Evolutionary conservation across 2,113 vertebrate genomes (phyloP), one percentile per base, ranked within the genome.

Genomic region (Vicugna pacos): DNA sequence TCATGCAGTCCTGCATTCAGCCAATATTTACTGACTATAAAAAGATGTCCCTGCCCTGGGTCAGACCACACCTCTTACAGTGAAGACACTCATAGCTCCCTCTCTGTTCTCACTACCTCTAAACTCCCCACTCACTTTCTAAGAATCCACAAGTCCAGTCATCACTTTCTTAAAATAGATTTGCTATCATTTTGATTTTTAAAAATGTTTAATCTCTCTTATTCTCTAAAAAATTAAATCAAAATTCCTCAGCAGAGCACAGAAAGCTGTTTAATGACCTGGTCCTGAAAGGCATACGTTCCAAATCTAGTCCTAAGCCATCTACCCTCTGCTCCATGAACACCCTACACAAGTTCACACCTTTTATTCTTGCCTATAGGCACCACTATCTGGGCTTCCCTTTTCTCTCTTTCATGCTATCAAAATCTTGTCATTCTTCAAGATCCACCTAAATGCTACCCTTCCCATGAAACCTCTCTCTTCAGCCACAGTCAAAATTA

Each of bases 301-400:
- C 20, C 30, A 54, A 75, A n/a, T 50, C 28, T 64, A 65, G n/a
- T 17, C 2, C 35, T 30, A 76, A 79, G 28, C 11, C 48, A 67
- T 19, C 75, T 35, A 30, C 65, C 69, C n/a, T 30, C 50, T 16
- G 0, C 14, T 83, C 28, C 48, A 65, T 54, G 11, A 48, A 35
- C 17, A 58, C 12, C 4, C 2, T 32, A 38, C 14, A 26, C 82
- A 75, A 64, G 4, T 42, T 69, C 70, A n/a, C 4, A 50, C 35
- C 56, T 79, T 84, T 89, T 24, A 19, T 8, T 64, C 13, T 46
- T 84, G 54, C 46, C 30, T 24, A 65, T 26, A 17, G 30, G 24
- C 12, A 52, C 3, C n/a, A n/a, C 1, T 3, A n/a, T 19, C 16
- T 8, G 56, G 17, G 38, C 3, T 32, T 42, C 0, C 20, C 22